Conservation (phyloP, 2,888 invertebrate species). For the Seladonia tumulorum region DNA sequence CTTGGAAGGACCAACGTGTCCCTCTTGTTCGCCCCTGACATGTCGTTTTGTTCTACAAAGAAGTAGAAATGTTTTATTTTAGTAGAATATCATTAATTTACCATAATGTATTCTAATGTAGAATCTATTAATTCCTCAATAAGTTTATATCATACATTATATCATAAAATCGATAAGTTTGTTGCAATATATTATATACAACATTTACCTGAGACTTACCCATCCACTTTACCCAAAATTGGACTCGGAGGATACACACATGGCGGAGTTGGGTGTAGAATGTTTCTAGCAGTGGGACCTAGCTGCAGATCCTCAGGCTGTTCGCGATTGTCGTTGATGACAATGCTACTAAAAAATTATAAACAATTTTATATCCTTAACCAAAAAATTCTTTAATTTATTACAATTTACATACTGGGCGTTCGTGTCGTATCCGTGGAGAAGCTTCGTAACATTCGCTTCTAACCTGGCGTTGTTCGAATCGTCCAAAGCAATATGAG, state of each 20-base stretch:
- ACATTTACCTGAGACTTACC: conserved; percentile 54
- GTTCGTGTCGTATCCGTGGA: conserved; percentile 41
- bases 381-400: background rate
- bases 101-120: background rate
- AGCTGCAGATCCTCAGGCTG: background rate
- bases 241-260: conserved; percentile 12
- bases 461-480: conserved; percentile 45
- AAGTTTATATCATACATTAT: background rate
- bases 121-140: background rate
- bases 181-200: background rate
- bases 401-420: conserved; percentile 34
- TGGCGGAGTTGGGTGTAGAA: conserved; percentile 7
- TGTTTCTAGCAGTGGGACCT: background rate
- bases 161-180: background rate
- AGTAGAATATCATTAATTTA: background rate
- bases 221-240: conserved; percentile 41
- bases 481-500: conserved; percentile 1
- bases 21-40: background rate
- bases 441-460: conserved; percentile 43
- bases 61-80: background rate
- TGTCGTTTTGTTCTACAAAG: conserved; percentile 8
- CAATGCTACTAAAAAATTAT: conserved; percentile 3
- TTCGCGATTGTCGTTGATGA: background rate
- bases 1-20: background rate
- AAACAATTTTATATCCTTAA: background rate